Evolutionary conservation across 2,113 vertebrate genomes (phyloP).

Genomic region (Tenebrosternarchus preto): DNA sequence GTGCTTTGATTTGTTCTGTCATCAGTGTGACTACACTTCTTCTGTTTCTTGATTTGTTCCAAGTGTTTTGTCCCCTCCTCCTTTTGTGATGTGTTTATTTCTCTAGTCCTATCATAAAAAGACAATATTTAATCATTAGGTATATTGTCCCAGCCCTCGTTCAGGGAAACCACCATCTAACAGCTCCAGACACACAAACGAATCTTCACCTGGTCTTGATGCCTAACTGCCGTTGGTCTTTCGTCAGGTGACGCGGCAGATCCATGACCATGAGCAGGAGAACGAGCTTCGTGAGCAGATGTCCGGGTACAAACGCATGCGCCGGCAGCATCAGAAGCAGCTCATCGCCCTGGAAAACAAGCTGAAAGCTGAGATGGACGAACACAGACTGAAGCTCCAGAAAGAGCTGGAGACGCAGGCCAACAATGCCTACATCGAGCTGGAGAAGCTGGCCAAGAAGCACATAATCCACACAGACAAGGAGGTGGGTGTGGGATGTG

Average conservation of each 20-base stretch:
- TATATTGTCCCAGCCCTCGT: no score
- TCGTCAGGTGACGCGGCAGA: conserved; percentile 95
- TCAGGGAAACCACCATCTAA: no score
- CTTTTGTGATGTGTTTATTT: no score
- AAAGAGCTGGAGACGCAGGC: conserved; percentile 99
- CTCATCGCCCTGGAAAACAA: conserved; percentile 99
- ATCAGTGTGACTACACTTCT: no score
- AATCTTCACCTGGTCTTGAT: no score
- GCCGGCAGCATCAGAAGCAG: conserved; percentile 99
- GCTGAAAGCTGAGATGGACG: conserved; percentile 99
- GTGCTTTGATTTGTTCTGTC: no score
- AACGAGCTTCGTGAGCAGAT: conserved; percentile 99
- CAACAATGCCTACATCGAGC: conserved; percentile 98
- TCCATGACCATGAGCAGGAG: conserved; percentile 99
- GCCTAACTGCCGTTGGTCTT: background rate
- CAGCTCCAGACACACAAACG: no score
- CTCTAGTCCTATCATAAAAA: no score
- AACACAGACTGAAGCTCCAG: conserved; percentile 98
- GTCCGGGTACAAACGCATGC: conserved; percentile 99
- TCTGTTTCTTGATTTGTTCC: no score
- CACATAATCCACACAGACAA: conserved; percentile 92
- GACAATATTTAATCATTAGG: no score
- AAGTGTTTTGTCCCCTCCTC: no score
- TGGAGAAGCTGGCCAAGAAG: conserved; percentile 99
- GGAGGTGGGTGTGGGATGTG: conserved; percentile 78